phyloP scores from a whole-genome alignment of 2,888 invertebrate genomes.

The Malacosoma neustria region DNA sequence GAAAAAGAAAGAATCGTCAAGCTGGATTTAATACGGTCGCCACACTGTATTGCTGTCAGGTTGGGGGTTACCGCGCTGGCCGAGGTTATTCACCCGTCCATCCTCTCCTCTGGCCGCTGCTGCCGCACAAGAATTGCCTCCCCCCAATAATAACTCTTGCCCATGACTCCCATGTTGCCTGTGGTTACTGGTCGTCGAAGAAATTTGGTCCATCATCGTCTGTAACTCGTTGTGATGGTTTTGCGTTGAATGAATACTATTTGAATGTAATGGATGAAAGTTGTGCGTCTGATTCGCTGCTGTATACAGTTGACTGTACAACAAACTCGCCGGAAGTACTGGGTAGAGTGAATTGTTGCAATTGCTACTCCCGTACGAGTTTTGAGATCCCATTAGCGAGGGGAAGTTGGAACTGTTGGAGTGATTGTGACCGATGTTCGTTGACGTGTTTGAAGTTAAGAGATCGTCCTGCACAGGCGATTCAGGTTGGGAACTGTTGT shows the following conservation, averaged over 20 bases:
- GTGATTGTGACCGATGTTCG: constrained; percentile 76
- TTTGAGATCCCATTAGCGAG: constrained; percentile 77
- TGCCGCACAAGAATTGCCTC: constrained; percentile 73
- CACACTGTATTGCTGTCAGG: constrained; percentile 82
- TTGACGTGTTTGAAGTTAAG: constrained; percentile 76
- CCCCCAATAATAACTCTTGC: constrained; percentile 69
- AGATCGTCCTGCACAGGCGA: constrained; percentile 88
- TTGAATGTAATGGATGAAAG: constrained; percentile 80
- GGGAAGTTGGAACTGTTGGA: constrained; percentile 78
- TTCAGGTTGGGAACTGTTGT: constrained; percentile 88
- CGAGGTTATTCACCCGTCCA: constrained; percentile 70
- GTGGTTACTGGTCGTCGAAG: constrained; percentile 77
- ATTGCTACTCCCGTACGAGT: constrained; percentile 75
- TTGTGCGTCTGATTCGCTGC: constrained; percentile 85
- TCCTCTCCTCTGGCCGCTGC: constrained; percentile 75
- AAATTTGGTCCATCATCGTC: constrained; percentile 85
- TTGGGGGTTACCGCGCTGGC: constrained; percentile 76
- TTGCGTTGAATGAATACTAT: constrained; percentile 77
- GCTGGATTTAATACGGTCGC: constrained; percentile 80
- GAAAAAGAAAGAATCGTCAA: constrained; percentile 27
- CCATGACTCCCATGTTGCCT: constrained; percentile 59
- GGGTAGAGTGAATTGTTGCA: constrained; percentile 85
- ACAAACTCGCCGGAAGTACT: constrained; percentile 85
- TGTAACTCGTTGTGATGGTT: constrained; percentile 82
- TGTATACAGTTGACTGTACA: constrained; percentile 89